Evolutionary conservation across 2,888 invertebrate genomes (phyloP), one percentile per base, ranked within the genome.

Genomic region (Lasioglossum lativentre): DNA sequence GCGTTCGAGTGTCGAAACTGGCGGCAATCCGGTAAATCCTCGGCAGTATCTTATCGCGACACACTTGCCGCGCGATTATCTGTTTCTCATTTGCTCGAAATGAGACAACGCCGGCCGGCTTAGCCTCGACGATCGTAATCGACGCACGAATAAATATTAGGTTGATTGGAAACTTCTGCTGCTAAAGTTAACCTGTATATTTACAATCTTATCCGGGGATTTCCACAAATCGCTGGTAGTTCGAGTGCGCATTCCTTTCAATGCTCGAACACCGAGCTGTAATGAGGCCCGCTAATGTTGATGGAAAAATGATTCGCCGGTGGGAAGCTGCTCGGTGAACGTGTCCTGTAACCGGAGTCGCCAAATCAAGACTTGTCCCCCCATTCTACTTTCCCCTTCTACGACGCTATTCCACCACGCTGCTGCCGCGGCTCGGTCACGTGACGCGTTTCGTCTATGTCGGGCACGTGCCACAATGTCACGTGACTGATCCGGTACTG

Each of bases 31-130:
- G 52, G 42, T 52, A 79, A 40, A 82, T 34, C 42, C 40, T 45
- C 52, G 42, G 30, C 74, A 80, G 38, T 82, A 75, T 71, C 82
- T 83, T 82, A 82, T 83, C 83, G 45, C 76, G 73, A 40, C 42
- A 52, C 38, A 52, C 38, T 79, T 80, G 73, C 66, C 42, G 16
- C 4, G n/a, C 34, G 68, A 40, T 74, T 79, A 68, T 73, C 72
- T 42, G 66, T 52, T 79, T 73, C 40, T 79, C 73, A 47, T 77
- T 56, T n/a, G 30, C 68, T 45, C 74, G 68, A 38, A 70, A 42
- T 16, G 68, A 73, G 30, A 73, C 23, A 78, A 72, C 56, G 16
- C 40, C 30, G 19, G 16, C 5, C 68, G 19, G n/a, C 42, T 40
- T 68, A 68, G 40, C 52, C 27, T 27, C 40, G 12, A 8, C 34